A percentile compares a stretch with the other conserved stretches of the same genome.
phyloP scores from a whole-genome alignment of 2,797 vertebrate genomes.

The Avahi laniger region DNA sequence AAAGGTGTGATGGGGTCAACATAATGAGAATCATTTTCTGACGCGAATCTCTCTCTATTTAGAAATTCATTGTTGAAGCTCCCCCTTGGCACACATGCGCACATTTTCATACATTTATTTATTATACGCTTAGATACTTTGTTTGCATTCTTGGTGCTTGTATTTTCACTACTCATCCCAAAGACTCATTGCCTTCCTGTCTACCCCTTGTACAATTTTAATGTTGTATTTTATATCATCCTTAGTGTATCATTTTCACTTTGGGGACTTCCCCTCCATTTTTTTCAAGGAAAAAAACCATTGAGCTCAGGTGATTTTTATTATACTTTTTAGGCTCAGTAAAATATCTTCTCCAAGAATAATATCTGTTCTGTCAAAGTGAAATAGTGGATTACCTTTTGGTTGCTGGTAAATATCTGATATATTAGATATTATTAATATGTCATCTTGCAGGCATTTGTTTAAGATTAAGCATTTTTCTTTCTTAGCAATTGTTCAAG shows the following conservation, averaged over 20 bases:
- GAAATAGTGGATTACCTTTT: not conserved
- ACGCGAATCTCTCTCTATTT: not conserved
- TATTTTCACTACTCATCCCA: conserved; percentile 18
- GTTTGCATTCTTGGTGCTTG: not conserved
- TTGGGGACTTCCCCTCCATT: not conserved
- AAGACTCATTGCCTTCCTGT: not conserved
- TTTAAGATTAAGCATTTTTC: not conserved
- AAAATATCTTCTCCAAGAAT: not conserved
- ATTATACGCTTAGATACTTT: not conserved
- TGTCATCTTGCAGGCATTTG: not conserved
- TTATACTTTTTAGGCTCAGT: not conserved
- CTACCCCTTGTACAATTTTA: not conserved
- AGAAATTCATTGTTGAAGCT: not conserved
- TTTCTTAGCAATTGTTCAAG: not conserved
- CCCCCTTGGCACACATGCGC: not conserved
- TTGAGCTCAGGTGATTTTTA: not conserved
- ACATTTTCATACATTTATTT: not conserved
- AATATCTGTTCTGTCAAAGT: not conserved
- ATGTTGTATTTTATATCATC: not conserved
- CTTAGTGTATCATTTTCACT: not conserved
- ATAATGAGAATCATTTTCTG: not conserved
- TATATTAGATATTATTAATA: not conserved
- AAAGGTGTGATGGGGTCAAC: not conserved
- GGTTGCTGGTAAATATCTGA: not conserved
- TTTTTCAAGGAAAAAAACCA: not conserved